Evolutionary conservation across 2,113 vertebrate genomes (phyloP).

Genomic region (Mastomys natalensis): DNA sequence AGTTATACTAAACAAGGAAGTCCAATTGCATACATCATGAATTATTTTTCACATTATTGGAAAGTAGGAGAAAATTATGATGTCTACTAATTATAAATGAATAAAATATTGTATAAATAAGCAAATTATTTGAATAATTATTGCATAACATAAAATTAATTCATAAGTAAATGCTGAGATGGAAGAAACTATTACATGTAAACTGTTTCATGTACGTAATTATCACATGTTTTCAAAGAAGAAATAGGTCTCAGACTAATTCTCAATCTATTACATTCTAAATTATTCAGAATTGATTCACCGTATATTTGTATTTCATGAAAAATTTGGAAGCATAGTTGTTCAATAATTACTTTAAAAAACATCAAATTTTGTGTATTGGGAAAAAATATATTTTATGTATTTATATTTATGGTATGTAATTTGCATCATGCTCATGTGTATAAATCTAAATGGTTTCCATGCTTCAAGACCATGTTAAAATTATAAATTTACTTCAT

Average conservation of each 20-base stretch:
- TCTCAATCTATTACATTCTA: not conserved
- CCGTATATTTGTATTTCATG: not conserved
- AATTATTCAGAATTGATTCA: not conserved
- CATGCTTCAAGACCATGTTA: not conserved
- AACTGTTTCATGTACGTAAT: not conserved
- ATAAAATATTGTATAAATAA: not conserved
- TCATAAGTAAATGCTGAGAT: not conserved
- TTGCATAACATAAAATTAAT: not conserved
- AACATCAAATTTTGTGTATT: not conserved
- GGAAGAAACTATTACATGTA: not conserved
- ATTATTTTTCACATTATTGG: not conserved
- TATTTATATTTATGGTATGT: too few species aligned
- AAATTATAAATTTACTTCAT: not conserved
- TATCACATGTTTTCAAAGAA: not conserved
- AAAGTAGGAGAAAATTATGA: not conserved
- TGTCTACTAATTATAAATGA: not conserved
- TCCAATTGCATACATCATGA: not conserved
- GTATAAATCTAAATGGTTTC: too few species aligned
- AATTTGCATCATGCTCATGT: too few species aligned
- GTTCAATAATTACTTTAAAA: not conserved
- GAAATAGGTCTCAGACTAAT: not conserved
- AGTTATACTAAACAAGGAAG: not conserved
- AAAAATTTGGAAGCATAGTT: not conserved
- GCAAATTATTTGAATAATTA: not conserved
- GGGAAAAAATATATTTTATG: not conserved